These are phyloP conservation scores for Brachionus rotundiformis DNA, from an alignment of 1,140 invertebrate genomes.

Conservation along the genomic window DNA sequence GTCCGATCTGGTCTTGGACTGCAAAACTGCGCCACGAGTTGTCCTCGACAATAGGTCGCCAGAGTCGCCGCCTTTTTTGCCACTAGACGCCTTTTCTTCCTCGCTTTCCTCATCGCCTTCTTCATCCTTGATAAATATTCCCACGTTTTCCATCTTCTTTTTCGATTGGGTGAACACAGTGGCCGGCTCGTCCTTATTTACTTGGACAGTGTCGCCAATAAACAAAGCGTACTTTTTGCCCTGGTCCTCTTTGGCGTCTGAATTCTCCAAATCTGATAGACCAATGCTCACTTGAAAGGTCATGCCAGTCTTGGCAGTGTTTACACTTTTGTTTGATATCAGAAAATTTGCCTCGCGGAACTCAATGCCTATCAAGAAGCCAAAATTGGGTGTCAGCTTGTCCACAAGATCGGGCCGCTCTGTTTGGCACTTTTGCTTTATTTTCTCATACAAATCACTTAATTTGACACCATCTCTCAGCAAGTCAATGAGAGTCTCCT, in stretches of 20 bases:
- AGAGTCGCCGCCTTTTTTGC: conserved; percentile 69
- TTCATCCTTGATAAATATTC: conserved; percentile 87
- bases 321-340: conserved; percentile 82
- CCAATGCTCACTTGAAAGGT: conserved; percentile 94
- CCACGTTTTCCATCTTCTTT: conserved; percentile 88
- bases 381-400: conserved; percentile 89
- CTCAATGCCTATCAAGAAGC: conserved; percentile 80
- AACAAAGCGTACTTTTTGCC: conserved; percentile 90
- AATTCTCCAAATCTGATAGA: conserved; percentile 81
- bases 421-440: conserved; percentile 78
- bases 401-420: conserved; percentile 82
- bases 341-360: conserved; percentile 90
- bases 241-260: conserved; percentile 75
- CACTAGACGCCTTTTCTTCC: conserved; percentile 68
- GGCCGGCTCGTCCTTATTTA: conserved; percentile 85
- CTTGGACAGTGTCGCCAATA: conserved; percentile 91
- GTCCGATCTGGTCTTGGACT: conserved; percentile 52
- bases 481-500: conserved; percentile 85
- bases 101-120: conserved; percentile 70
- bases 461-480: conserved; percentile 71
- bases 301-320: conserved; percentile 72
- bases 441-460: conserved; percentile 80
- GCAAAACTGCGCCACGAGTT: conserved; percentile 60
- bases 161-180: conserved; percentile 86
- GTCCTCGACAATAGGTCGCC: conserved; percentile 68